These are phyloP conservation scores for Pristionchus pacificus DNA, from an alignment of 1,140 invertebrate species.

Conservation along the genomic window DNA sequence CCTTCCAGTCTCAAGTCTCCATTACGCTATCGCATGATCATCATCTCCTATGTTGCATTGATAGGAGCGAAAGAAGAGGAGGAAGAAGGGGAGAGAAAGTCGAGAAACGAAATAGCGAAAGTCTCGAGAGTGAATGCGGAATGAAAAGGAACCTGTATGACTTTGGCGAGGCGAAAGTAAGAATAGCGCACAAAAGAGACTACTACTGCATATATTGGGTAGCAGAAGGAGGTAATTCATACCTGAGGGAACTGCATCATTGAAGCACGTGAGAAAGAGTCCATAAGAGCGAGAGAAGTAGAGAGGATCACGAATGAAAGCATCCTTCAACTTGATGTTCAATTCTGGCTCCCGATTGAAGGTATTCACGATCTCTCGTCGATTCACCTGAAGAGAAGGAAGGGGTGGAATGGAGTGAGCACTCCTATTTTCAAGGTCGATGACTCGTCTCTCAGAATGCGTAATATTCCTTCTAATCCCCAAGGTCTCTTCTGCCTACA, in stretches of 20 bases:
- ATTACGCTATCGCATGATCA: too few species aligned
- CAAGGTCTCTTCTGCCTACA: background rate
- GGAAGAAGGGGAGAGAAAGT: too few species aligned
- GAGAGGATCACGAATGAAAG: constrained; percentile 18
- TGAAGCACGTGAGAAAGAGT: constrained; percentile 29
- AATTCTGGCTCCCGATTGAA: constrained; percentile 33
- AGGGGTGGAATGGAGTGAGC: constrained; percentile 1
- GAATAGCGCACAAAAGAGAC: too few species aligned
- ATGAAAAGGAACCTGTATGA: too few species aligned
- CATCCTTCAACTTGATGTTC: constrained; percentile 20
- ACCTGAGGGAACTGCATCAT: constrained; percentile 29
- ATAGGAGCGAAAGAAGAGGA: too few species aligned
- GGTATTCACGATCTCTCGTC: constrained; percentile 30
- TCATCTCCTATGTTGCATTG: too few species aligned
- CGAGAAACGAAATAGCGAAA: too few species aligned
- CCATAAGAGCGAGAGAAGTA: constrained; percentile 30
- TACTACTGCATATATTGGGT: too few species aligned
- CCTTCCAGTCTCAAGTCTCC: background rate
- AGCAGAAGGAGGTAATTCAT: too few species aligned
- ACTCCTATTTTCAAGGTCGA: background rate
- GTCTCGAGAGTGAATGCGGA: too few species aligned
- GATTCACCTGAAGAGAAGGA: constrained; percentile 25
- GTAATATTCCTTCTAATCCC: background rate
- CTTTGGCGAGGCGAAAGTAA: too few species aligned
- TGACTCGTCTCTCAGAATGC: background rate